Base-by-base conservation (phyloP, 2,797 vertebrate species). In the Chrysocyon brachyurus region DNA sequence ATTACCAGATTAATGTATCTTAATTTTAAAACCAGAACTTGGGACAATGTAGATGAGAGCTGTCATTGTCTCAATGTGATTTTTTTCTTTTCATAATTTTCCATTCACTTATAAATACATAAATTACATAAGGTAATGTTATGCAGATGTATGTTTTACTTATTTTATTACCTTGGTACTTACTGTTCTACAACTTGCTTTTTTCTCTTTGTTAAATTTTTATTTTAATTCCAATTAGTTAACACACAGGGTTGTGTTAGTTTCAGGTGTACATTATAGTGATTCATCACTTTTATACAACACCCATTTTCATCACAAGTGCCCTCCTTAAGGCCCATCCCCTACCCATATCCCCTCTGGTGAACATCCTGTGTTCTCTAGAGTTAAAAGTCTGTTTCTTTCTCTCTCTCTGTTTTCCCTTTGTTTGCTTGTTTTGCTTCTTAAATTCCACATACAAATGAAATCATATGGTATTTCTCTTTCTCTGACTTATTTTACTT, bases 51-150 rank as follows among this genome's bases (percentile, higher is more conserved):
- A 81, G 24, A 72, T 36, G n/a, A 87, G 8, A 88, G 54, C 40
- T 88, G n/a, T 72, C 64, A 54, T 6, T 36, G 24, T 87, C n/a
- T 94, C n/a, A 17, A 14, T 46, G 22, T 33, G 33, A 78, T 28
- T 82, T 68, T 82, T 77, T 82, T 77, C 33, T 85, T 82, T 86
- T 59, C 21, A 54, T 63, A 52, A 31, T 73, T 93, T 93, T 83
- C 46, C 78, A 21, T n/a, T 90, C 31, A 64, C 11, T 93, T 54
- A 15, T 31, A 83, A 87, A 83, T 2, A 73, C 16, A 31, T n/a
- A 66, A 81, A 57, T 49, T 59, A 40, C 19, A 54, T 52, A 36
- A 68, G 10, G 9, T 11, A 81, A 57, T 12, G 36, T 95, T 36
- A 49, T 26, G 0, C 68, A 5, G 49, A 36, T 24, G 6, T 28